Base-by-base conservation (phyloP, 2,888 invertebrate species). In the Meliscaeva auricollis region DNA sequence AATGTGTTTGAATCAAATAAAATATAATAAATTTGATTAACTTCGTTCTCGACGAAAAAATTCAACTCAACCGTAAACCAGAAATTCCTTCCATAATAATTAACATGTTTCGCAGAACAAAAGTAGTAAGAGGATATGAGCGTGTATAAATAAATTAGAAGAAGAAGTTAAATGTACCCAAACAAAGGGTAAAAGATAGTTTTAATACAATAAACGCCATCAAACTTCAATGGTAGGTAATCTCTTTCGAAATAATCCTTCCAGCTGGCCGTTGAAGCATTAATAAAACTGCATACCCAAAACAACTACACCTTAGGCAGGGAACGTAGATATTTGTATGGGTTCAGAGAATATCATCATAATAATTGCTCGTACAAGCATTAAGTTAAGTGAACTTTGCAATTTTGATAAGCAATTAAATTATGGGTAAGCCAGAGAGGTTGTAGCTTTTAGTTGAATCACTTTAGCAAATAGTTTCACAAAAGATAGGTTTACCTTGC, bases 401-500 rank as follows among this genome's bases (percentile, higher is more conserved):
- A 85, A 85, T 77, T 85, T 85, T 85, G 80, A 81, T 85, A 85
- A 85, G 80, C 80, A 85, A 85, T 85, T 75, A 68, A 58, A 58
- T 64, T 38, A 69, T 54, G 73, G 26, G 13, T 54, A 8, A 58
- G 74, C 64, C 50, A 44, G 74, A 70, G 50, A 41, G 38, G 58
- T 76, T 75, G 44, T 56, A 26, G 66, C 32, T 50, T 66, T 66
- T 52, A 56, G 54, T 41, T 44, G 74, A 83, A 56, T 78, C 41
- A 48, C 68, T 69, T 60, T 60, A 70, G 58, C 70, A 64, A 70
- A 75, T 58, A 8, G 38, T 66, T 66, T 66, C 50, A 46, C 46
- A 30, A 64, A 48, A 32, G 64, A 64, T 46, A 64, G 13, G n/a
- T 13, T 4, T 48, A 17, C 13, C 52, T 26, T 62, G 26, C 15